phyloP scores from a whole-genome alignment of 2,113 vertebrate genomes.

The Nothobranchius furzeri region DNA sequence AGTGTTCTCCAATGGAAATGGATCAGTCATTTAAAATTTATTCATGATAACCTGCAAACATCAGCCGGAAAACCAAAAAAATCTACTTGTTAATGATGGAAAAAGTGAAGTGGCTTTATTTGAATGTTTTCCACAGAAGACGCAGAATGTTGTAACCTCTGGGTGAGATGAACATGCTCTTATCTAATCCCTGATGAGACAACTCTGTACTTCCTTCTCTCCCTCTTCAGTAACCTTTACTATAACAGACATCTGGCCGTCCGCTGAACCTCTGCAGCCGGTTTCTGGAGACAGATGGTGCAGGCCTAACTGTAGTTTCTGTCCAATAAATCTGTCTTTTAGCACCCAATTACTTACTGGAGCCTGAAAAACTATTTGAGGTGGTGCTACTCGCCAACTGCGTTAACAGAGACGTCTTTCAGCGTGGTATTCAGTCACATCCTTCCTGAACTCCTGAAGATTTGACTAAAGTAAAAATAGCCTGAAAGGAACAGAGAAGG shows the following conservation, averaged over 20 bases:
- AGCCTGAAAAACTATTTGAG: no score
- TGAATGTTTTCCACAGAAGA: slow-evolving; percentile 8
- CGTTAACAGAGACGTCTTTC: no score
- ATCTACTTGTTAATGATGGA: no score
- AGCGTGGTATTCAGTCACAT: background rate
- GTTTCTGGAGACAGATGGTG: slow-evolving; percentile 37
- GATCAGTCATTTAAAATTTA: no score
- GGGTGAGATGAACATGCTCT: slow-evolving; percentile 15
- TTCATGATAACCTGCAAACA: no score
- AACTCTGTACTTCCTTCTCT: slow-evolving; percentile 31
- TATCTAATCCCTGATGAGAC: slow-evolving; percentile 34
- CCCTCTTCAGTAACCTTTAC: slow-evolving; percentile 37
- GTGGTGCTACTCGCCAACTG: no score
- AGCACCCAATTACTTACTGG: background rate
- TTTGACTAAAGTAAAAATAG: no score
- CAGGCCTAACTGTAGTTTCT: slow-evolving; percentile 11
- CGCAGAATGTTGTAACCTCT: background rate
- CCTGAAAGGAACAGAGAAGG: no score
- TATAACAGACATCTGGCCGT: slow-evolving; percentile 48
- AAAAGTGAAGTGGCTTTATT: background rate
- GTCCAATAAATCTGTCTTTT: slow-evolving; percentile 17
- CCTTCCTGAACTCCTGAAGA: no score
- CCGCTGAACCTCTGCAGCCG: slow-evolving; percentile 29
- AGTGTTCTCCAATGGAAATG: background rate
- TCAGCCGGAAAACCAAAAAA: no score